phyloP scores from a whole-genome alignment of 2,113 vertebrate genomes.

The Myrmecophaga tridactyla region DNA sequence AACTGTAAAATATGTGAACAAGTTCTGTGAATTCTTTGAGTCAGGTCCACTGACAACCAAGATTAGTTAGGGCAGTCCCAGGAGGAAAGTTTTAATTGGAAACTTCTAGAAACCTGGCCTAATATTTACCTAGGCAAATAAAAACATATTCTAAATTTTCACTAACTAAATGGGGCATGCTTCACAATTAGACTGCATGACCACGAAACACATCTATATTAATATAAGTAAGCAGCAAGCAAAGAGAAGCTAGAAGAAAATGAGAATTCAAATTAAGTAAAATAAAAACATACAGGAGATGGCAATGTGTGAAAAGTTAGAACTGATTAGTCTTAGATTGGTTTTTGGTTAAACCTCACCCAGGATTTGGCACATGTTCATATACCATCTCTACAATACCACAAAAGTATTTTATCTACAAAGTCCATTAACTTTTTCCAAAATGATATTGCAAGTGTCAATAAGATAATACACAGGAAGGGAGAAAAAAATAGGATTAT shows the following conservation, averaged over 20 bases:
- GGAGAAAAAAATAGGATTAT: background rate
- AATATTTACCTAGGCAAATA: background rate
- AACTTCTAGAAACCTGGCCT: background rate
- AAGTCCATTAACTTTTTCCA: background rate
- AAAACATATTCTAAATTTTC: background rate
- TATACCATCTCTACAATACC: accelerated
- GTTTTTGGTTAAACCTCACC: background rate
- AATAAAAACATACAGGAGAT: conserved; percentile 8
- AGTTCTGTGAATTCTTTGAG: background rate
- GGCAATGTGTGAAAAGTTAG: background rate
- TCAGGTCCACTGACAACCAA: background rate
- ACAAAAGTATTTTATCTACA: background rate
- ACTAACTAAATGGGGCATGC: background rate
- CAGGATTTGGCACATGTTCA: background rate
- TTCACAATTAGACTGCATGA: background rate
- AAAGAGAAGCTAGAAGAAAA: conserved; percentile 34
- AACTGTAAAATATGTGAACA: background rate
- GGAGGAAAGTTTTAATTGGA: background rate
- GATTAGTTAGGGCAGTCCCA: background rate
- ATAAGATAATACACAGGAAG: background rate
- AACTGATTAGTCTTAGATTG: background rate
- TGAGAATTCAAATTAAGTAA: background rate
- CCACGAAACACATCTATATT: background rate
- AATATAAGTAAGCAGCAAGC: background rate
- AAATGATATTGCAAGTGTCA: background rate